Evolutionary conservation across 2,797 vertebrate species (phyloP).

Genomic region (Danio kyathit): DNA sequence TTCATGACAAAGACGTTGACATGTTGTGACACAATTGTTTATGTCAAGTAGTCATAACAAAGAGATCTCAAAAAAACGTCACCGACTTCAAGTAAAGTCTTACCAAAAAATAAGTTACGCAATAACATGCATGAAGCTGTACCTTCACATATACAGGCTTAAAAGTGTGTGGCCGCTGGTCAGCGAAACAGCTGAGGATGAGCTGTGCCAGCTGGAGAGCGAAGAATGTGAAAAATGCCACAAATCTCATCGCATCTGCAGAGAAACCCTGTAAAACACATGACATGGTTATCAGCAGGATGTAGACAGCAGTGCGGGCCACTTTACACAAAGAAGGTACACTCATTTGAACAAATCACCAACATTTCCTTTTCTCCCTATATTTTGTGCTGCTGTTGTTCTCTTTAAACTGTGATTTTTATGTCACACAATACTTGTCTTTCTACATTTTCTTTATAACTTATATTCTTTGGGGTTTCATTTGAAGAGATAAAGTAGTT

Average conservation of each 20-base stretch:
- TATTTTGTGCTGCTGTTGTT: neutral
- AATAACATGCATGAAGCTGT: conserved; percentile 16
- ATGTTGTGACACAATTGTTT: too few relatives aligned
- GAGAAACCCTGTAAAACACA: conserved; percentile 74
- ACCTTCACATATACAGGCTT: conserved; percentile 65
- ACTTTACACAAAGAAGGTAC: neutral
- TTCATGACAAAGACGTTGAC: too few relatives aligned
- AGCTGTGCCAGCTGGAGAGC: conserved; percentile 77
- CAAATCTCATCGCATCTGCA: conserved; percentile 66
- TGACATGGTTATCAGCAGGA: neutral
- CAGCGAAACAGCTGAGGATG: conserved; percentile 82
- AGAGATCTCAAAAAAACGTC: too few relatives aligned
- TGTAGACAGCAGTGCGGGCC: neutral
- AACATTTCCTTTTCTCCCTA: neutral
- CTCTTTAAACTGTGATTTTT: too few relatives aligned
- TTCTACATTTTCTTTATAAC: too few relatives aligned
- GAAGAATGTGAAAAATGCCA: conserved; percentile 76
- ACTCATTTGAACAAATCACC: neutral
- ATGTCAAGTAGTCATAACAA: too few relatives aligned
- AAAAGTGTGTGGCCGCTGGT: conserved; percentile 73
- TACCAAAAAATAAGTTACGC: too few relatives aligned
- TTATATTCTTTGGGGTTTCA: too few relatives aligned
- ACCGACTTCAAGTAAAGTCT: too few relatives aligned
- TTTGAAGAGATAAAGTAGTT: too few relatives aligned
- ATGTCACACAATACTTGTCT: too few relatives aligned